Evolutionary conservation across 2,113 vertebrate genomes (phyloP), one percentile per base, ranked within the genome.

Genomic region (Larimichthys polyactis): DNA sequence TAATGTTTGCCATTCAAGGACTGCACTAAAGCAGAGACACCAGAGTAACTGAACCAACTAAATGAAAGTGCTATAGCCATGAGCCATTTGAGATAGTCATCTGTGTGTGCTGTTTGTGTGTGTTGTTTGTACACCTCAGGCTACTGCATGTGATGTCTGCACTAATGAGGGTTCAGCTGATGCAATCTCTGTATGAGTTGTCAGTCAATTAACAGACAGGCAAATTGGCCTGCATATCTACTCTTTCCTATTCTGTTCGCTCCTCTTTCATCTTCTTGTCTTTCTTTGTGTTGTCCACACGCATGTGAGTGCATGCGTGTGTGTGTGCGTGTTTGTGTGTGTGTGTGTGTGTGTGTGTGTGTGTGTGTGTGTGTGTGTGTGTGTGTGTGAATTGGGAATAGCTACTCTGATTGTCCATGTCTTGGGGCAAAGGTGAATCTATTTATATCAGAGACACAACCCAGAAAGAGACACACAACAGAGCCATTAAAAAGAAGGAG

Each of bases 391-490:
- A 11, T 60, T 58, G 51, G 74, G 76, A 87, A 83, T 48, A 58
- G 75, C 40, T 44, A 27, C 55, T 75, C 70, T 75, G 68, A 84
- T 85, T 77, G 64, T 77, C 20, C 2, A 2, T 32, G 65, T 70
- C 43, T 62, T 48, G 22, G 83, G 82, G 20, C 89, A 93, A 89
- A 92, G 90, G 86, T 92, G 81, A 82, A 84, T 88, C 90, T 93
- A 92, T 93, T 93, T 92, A 90, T 92, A 89, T 32, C 84, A 69
- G 27, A 87, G 85, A 90, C 85, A 89, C 40, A 90, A 79, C 70
- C 85, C 82, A 91, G 83, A 78, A 91, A 87, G 84, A 90, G 85
- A 87, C 78, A 74, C 75, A 85, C 48, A 3, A 71, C 79, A 83
- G 69, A 82, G 36, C 73, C 87, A 89, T 85, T 92, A 83, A 71